Evolutionary conservation across 2,888 invertebrate genomes (phyloP), one percentile per base, ranked within the genome.

Genomic region (Scaptomyza polygonia): DNA sequence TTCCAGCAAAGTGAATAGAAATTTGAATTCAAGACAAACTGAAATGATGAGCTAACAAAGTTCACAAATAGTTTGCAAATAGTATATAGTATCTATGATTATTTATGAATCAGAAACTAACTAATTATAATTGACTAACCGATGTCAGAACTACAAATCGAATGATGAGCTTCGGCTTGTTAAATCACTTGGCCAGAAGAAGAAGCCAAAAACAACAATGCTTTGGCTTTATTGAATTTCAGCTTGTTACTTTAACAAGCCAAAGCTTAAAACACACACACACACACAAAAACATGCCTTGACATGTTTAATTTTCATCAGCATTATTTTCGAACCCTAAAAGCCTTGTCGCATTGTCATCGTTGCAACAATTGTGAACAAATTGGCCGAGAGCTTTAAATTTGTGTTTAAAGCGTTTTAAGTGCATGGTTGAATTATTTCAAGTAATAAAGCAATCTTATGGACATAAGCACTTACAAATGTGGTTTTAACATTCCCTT

Each of bases 391-490:
- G 32, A 9, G 47, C 47, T 30, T 32, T 9, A 30, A 47, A 5
- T 5, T 47, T n/a, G n/a, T n/a, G n/a, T 18, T 36, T 32, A 47
- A 47, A 32, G 30, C 30, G 30, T 12, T 32, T 32, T 30, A 18
- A 32, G 8, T 32, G 47, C n/a, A 18, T 18, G 30, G 5, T 8
- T 18, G 30, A 47, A 32, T 18, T 18, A 18, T 18, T 18, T 14
- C 14, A 36, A 11, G 25, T 36, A 36, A 21, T 34, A 34, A 49
- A 36, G 34, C 21, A 49, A 21, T 49, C 21, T 25, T 36, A 11
- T 49, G n/a, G 21, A n/a, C 48, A 34, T 34, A 49, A 49, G 9
- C 21, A 48, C 48, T 49, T 25, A 11, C 25, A 25, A 21, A 49
- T 48, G 32, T 21, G n/a, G 18, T 21, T 21, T n/a, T 34, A 6